Conservation (phyloP, 1,140 invertebrate genomes). For the Meteorus sp. region DNA sequence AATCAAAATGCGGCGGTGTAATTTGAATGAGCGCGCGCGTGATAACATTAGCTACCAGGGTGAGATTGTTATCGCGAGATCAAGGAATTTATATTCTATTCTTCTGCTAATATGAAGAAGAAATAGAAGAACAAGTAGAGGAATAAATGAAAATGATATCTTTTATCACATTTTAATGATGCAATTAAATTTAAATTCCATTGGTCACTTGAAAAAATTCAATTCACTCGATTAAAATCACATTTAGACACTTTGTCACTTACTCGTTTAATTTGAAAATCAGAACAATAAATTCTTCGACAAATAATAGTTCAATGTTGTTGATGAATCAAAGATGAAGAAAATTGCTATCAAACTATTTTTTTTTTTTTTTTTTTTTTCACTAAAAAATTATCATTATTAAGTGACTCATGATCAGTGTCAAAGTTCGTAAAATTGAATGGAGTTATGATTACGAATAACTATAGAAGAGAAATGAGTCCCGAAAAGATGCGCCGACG, state of each 20-base stretch:
- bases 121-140: no score
- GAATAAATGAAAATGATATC: no score
- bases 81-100: slow-evolving; percentile 12
- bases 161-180: no score
- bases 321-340: no score
- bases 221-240: no score
- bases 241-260: no score
- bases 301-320: neutral
- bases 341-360: neutral
- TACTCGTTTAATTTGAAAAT: no score
- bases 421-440: neutral
- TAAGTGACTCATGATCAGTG: neutral
- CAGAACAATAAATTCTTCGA: neutral
- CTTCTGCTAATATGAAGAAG: neutral
- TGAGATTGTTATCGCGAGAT: slow-evolving; percentile 19
- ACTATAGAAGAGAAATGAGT: slow-evolving; percentile 13
- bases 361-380: neutral
- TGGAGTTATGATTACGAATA: no score
- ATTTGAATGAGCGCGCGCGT: slow-evolving; percentile 4
- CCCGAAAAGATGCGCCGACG: slow-evolving; percentile 44
- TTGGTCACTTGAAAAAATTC: no score
- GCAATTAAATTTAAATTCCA: no score
- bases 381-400: neutral
- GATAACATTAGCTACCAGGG: neutral
- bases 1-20: neutral